phyloP scores from a whole-genome alignment of 2,888 invertebrate genomes.

The Coremacera marginata region DNA sequence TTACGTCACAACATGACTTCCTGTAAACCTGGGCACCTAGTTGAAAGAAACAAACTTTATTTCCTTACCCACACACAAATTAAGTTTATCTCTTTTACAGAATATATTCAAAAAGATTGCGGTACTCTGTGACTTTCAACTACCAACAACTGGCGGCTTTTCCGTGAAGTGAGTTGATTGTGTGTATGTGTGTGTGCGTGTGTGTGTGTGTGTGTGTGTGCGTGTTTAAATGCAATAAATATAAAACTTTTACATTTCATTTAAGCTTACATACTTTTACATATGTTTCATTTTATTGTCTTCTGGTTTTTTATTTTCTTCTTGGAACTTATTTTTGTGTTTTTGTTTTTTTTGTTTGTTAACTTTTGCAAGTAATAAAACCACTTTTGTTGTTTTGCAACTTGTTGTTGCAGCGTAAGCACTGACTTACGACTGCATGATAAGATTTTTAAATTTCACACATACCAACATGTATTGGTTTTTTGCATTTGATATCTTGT shows the following conservation, averaged over 20 bases:
- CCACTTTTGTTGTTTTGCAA: not conserved
- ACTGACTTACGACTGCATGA: not conserved
- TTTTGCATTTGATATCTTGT: not conserved
- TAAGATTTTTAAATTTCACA: not conserved
- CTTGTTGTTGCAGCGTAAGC: not conserved
- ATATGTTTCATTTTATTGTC: not conserved
- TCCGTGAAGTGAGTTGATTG: no score
- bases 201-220: not conserved
- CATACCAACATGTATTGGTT: not conserved
- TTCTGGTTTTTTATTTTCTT: not conserved
- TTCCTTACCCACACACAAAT: constrained; percentile 8
- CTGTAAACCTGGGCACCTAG: not conserved
- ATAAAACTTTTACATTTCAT: constrained; percentile 26
- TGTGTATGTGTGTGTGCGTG: not conserved
- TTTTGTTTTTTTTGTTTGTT: not conserved
- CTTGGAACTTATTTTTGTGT: not conserved
- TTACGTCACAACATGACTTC: no score
- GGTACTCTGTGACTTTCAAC: not conserved
- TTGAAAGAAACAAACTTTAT: constrained; percentile 8
- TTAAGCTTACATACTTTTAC: not conserved
- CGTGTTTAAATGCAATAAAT: not conserved
- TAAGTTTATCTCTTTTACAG: constrained; percentile 13
- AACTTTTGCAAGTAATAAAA: not conserved
- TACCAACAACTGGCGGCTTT: not conserved
- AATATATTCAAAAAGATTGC: constrained; percentile 15